Percentiles rank a stretch among this genome's conserved stretches.
phyloP scores from a whole-genome alignment of 2,113 vertebrate genomes.

The Bombycilla garrulus region DNA sequence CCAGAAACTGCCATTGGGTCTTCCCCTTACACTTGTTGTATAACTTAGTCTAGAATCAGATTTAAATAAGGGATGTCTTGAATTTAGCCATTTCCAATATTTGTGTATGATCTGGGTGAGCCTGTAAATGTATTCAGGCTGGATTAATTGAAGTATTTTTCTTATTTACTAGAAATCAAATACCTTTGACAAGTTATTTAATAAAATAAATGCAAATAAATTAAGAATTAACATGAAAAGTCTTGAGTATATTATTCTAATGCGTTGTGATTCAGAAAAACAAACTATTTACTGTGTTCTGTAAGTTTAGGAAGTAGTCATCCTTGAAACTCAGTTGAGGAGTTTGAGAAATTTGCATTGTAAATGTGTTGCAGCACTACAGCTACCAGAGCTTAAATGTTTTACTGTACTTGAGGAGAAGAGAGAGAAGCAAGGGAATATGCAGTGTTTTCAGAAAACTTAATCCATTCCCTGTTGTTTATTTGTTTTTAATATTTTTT shows the following conservation, averaged over 20 bases:
- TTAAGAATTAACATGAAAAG: background rate
- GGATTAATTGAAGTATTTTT: background rate
- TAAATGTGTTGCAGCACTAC: background rate
- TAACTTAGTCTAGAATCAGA: background rate
- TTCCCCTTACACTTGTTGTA: background rate
- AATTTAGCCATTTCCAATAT: background rate
- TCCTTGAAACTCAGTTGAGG: background rate
- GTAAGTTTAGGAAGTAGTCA: background rate
- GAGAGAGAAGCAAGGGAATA: background rate
- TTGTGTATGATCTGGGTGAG: background rate
- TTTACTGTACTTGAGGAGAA: background rate
- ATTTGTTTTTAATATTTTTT: conserved; percentile 7
- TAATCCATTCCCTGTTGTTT: background rate
- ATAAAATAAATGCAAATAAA: background rate
- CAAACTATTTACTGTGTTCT: background rate
- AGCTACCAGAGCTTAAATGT: background rate
- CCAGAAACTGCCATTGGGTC: background rate
- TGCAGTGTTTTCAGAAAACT: background rate
- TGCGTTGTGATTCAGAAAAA: background rate
- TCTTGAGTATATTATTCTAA: conserved; percentile 1
- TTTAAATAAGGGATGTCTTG: background rate
- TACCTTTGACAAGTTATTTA: background rate
- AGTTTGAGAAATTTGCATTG: background rate
- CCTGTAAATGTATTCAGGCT: background rate
- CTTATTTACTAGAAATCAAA: background rate